These are phyloP conservation scores for Ardeotis arabs DNA, from an alignment of 2,113 vertebrate species.

Conservation along the genomic window DNA sequence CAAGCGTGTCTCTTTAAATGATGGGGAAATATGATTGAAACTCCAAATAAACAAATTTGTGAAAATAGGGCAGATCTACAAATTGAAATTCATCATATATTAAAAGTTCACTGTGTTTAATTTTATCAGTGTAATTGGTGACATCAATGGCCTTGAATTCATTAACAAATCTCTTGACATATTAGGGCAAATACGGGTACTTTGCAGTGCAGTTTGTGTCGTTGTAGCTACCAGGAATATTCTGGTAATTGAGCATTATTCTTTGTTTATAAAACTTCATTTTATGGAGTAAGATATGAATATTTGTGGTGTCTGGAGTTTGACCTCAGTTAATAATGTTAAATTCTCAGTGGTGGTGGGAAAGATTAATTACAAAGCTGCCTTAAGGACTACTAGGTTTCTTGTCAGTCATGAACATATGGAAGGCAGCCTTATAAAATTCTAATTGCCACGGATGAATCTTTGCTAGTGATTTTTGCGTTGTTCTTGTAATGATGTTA, in stretches of 20 bases:
- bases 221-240: neutral
- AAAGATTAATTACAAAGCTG: slow-evolving; percentile 1
- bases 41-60: neutral
- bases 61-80: neutral
- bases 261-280: neutral
- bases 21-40: neutral
- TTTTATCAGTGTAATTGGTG: neutral
- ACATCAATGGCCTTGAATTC: neutral
- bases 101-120: neutral
- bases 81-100: neutral
- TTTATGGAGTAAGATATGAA: neutral
- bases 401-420: neutral
- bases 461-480: neutral
- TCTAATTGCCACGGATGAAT: neutral
- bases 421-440: neutral
- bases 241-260: neutral
- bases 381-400: neutral
- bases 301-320: neutral
- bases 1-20: neutral
- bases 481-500: neutral
- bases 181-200: neutral
- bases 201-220: neutral
- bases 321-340: neutral
- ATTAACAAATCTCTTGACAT: neutral
- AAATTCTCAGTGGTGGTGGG: neutral